These are phyloP conservation scores for Ictalurus furcatus DNA, from an alignment of 2,113 vertebrate species.

Conservation along the genomic window DNA sequence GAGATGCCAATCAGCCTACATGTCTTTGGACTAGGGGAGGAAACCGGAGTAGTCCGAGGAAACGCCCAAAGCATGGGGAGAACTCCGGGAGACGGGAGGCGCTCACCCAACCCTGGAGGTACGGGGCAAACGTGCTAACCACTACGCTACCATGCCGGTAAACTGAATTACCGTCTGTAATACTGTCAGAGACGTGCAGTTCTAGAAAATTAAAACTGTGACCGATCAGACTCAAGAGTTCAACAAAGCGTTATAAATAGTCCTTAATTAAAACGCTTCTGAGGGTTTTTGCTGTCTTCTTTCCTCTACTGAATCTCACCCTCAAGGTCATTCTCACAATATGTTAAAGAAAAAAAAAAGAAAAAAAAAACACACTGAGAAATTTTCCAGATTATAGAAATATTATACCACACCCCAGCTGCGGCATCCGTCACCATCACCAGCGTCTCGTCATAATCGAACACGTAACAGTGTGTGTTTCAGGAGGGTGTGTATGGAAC, in stretches of 20 bases:
- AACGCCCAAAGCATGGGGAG: no score
- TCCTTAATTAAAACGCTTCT: background rate
- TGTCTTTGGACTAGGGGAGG: no score
- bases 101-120: no score
- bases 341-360: background rate
- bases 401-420: background rate
- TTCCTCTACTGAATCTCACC: background rate
- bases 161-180: no score
- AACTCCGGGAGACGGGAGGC: no score
- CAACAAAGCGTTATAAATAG: background rate
- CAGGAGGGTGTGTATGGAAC: background rate
- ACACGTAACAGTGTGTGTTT: conserved; percentile 8
- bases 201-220: background rate
- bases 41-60: no score
- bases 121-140: no score
- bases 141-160: no score
- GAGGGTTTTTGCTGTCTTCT: background rate
- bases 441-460: background rate
- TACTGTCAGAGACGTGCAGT: no score
- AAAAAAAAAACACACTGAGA: background rate
- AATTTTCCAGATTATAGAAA: background rate
- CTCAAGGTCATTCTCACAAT: background rate
- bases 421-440: background rate
- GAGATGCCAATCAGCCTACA: no score
- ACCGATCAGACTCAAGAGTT: background rate